These are phyloP conservation scores for Ernsta delagoae DNA, from an alignment of 2,888 invertebrate species.

Conservation along the genomic window DNA sequence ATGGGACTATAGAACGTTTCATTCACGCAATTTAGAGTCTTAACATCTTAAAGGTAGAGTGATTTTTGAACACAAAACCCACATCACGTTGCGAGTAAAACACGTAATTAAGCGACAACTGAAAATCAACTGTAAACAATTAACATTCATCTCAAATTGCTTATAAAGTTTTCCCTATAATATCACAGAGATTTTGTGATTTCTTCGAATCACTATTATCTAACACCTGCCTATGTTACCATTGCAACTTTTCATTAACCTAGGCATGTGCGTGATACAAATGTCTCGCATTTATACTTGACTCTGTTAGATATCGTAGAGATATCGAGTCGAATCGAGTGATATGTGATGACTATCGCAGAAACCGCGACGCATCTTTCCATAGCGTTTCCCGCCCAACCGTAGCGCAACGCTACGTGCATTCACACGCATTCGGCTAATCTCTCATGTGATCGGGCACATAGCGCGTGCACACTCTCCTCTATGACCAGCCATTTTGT, in stretches of 20 bases:
- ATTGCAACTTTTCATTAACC: slow-evolving; percentile 3
- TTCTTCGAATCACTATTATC: too few relatives aligned
- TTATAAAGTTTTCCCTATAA: too few relatives aligned
- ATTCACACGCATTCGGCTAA: slow-evolving; percentile 82
- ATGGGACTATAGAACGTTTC: slow-evolving; percentile 32
- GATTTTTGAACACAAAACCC: slow-evolving; percentile 67
- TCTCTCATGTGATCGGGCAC: slow-evolving; percentile 80
- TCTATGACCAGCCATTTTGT: slow-evolving; percentile 75
- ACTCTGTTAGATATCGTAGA: slow-evolving; percentile 37
- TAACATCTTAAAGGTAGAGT: slow-evolving; percentile 69
- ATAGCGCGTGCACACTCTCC: slow-evolving; percentile 65
- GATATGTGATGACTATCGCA: slow-evolving; percentile 56
- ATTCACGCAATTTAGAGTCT: slow-evolving; percentile 68
- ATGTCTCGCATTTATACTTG: slow-evolving; percentile 26
- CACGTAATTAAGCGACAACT: slow-evolving; percentile 66
- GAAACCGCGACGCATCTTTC: slow-evolving; percentile 60
- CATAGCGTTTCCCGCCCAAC: slow-evolving; percentile 75
- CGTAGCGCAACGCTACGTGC: slow-evolving; percentile 71
- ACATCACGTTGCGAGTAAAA: slow-evolving; percentile 50
- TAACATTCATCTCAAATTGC: background rate
- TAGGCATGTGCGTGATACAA: slow-evolving; percentile 16
- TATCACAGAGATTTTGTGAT: too few relatives aligned
- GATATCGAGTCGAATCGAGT: slow-evolving; percentile 16
- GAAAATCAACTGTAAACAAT: slow-evolving; percentile 56
- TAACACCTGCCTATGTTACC: background rate